These are phyloP conservation scores for Aelia acuminata DNA, from an alignment of 2,888 invertebrate genomes.

Conservation along the genomic window DNA sequence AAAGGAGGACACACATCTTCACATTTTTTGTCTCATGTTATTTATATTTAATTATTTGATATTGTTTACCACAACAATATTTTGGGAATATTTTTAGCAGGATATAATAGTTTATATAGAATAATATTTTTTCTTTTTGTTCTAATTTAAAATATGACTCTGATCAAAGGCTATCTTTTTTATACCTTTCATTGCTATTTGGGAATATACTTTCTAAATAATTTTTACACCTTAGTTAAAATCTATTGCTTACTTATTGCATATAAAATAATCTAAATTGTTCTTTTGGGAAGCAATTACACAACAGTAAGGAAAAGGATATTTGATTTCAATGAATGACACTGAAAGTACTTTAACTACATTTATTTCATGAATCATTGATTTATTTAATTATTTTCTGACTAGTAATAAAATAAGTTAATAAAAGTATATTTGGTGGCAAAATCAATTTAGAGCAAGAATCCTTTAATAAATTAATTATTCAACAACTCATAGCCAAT, in stretches of 20 bases:
- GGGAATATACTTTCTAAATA: not conserved
- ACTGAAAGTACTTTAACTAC: not conserved
- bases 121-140: no score
- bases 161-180: no score
- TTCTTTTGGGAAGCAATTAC: not conserved
- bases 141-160: no score
- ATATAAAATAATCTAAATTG: not conserved
- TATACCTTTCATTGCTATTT: not conserved
- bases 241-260: not conserved
- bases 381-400: conserved; percentile 17
- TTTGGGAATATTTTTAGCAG: no score
- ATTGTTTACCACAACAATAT: no score
- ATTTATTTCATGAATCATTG: conserved; percentile 24
- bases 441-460: not conserved
- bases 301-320: not conserved
- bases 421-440: conserved; percentile 43
- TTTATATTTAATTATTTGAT: no score
- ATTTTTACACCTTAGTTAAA: not conserved
- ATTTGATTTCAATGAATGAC: not conserved
- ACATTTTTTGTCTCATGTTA: no score
- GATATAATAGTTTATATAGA: no score
- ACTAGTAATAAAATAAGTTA: conserved; percentile 43
- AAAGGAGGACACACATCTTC: no score
- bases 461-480: conserved; percentile 37
- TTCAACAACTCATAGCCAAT: not conserved